These are phyloP conservation scores for Lottia scabra DNA, from an alignment of 2,888 invertebrate species.

Conservation along the genomic window DNA sequence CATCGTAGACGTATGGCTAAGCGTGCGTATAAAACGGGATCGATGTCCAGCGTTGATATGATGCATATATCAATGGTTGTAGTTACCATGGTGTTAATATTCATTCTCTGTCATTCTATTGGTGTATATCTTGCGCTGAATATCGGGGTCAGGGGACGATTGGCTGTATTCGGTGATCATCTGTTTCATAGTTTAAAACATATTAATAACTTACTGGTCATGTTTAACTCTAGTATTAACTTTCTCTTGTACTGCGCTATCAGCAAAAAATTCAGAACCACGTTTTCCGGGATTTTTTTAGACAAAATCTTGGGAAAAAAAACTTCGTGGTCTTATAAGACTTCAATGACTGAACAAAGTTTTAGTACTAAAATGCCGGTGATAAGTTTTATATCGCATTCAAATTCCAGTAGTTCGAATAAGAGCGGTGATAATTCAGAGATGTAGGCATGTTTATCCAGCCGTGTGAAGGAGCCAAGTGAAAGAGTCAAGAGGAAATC, in stretches of 20 bases:
- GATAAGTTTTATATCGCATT: slow-evolving; percentile 22
- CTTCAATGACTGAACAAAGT: slow-evolving; percentile 13
- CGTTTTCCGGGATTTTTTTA: slow-evolving; percentile 28
- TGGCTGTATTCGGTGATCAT: slow-evolving; percentile 24
- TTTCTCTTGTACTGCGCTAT: slow-evolving; percentile 43
- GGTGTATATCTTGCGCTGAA: slow-evolving; percentile 39
- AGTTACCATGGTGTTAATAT: slow-evolving; percentile 39
- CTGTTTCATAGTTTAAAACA: slow-evolving; percentile 30
- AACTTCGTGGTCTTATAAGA: slow-evolving; percentile 31
- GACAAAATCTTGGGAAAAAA: slow-evolving; percentile 24
- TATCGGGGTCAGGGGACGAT: slow-evolving; percentile 36
- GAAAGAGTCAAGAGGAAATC: not conserved
- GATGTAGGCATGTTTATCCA: not conserved
- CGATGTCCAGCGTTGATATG: slow-evolving; percentile 36
- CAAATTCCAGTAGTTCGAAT: slow-evolving; percentile 29
- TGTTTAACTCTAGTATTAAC: slow-evolving; percentile 42
- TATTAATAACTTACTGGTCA: slow-evolving; percentile 37
- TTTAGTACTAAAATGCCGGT: slow-evolving; percentile 7
- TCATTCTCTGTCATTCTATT: slow-evolving; percentile 39
- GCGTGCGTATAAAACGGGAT: slow-evolving; percentile 7
- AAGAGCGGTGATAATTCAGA: slow-evolving; percentile 24
- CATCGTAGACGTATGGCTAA: slow-evolving; percentile 35
- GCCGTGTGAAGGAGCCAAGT: not conserved
- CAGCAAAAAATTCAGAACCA: slow-evolving; percentile 42
- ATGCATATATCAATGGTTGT: slow-evolving; percentile 39